Evolutionary conservation across 2,113 vertebrate genomes (phyloP), one percentile per base, ranked within the genome.

Genomic region (Tragelaphus scriptus): DNA sequence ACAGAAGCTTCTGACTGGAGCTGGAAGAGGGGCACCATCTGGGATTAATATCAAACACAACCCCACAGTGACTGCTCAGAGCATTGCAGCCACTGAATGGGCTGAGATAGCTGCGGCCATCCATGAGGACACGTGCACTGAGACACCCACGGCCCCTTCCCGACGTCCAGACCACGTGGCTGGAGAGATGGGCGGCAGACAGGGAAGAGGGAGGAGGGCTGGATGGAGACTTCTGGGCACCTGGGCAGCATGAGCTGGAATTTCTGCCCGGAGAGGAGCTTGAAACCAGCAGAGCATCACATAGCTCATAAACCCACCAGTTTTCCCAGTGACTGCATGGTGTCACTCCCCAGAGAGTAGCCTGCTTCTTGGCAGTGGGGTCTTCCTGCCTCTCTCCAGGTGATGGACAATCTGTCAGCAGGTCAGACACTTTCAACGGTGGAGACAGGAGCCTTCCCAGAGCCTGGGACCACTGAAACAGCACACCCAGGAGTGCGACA

Each of bases 401-500:
- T 17, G 4, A 53, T 2, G 32, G 55, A 44, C 36, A 7, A 0
- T 6, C 32, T 1, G 5, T 3, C 15, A 25, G 77, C 19, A 2
- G 21, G 0, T 36, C 2, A 11, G 75, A 81, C 47, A 0, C 44
- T 71, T 21, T 30, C 47, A 1, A 2, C 0, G 3, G 30, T 14
- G 11, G 2, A 49, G 32, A 19, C 6, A 32, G 56, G 15, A n/a
- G 77, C 0, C 1, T 23, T 17, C 15, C 5, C 30, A 0, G 8
- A 44, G 19, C 61, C 23, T 1, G 2, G 4, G 5, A 9, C n/a
- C 0, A 16, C 30, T 84, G 12, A 0, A 3, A 21, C 1, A 11
- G 26, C 26, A 59, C 3, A 58, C 5, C 36, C 10, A 14, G n/a
- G 16, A 11, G n/a, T 3, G 11, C 0, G 0, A 0, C 25, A 0